Conservation (phyloP, 2,113 vertebrate species). For the Hucho hucho region DNA sequence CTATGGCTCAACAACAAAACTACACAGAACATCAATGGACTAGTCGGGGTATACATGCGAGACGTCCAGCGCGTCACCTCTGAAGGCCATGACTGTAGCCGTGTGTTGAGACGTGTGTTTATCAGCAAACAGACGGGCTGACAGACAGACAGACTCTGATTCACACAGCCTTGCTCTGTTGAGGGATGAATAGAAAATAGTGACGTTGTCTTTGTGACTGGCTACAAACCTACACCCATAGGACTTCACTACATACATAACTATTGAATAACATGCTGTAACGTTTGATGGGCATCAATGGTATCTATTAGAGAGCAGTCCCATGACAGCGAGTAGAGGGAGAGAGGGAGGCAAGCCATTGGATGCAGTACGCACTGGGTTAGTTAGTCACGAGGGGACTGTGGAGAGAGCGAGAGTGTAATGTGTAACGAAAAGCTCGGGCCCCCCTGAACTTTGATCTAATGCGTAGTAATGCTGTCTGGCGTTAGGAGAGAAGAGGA, state of each 20-base stretch:
- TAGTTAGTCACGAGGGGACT: conserved; percentile 7
- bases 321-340: neutral
- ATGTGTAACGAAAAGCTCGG: conserved; percentile 26
- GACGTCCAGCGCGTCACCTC: neutral
- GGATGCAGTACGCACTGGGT: conserved; percentile 7
- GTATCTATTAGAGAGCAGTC: too few species aligned
- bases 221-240: neutral
- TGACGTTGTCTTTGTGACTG: neutral
- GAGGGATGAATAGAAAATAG: neutral
- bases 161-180: conserved; percentile 23
- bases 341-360: conserved; percentile 12
- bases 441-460: conserved; percentile 28
- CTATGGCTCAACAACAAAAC: neutral
- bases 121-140: conserved; percentile 20
- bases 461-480: conserved; percentile 31
- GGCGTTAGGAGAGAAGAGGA: conserved; percentile 24
- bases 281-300: too few species aligned
- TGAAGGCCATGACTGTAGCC: conserved; percentile 19
- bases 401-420: conserved; percentile 11
- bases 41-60: neutral
- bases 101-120: conserved; percentile 29
- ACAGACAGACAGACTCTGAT: conserved; percentile 37
- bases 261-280: too few species aligned
- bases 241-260: neutral
- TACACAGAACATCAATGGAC: neutral